phyloP scores from a whole-genome alignment of 2,888 invertebrate species.

The Cataglyphis rosenhaueri region DNA sequence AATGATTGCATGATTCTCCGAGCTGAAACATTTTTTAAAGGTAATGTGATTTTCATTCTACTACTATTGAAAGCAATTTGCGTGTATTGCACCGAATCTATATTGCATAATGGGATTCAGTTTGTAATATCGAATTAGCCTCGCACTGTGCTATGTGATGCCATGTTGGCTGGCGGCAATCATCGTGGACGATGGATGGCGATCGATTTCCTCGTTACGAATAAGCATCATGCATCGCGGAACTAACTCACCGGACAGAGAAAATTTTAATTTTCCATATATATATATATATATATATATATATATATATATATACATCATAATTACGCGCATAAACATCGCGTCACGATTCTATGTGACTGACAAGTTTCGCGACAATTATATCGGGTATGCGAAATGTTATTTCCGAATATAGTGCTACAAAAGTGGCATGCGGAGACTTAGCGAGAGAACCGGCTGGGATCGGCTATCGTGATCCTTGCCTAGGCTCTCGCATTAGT shows the following conservation, averaged over 20 bases:
- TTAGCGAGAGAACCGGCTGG: slow-evolving; percentile 30
- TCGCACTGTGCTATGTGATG: not conserved
- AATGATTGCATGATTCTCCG: not conserved
- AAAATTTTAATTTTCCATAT: slow-evolving; percentile 33
- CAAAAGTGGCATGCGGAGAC: slow-evolving; percentile 46
- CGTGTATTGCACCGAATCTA: not conserved
- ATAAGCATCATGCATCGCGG: slow-evolving; percentile 5
- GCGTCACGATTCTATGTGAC: slow-evolving; percentile 33
- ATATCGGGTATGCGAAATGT: slow-evolving; percentile 57
- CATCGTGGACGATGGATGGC: not conserved
- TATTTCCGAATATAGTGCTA: slow-evolving; percentile 57
- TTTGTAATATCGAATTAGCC: slow-evolving; percentile 10
- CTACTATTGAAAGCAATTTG: not conserved
- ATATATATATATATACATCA: not conserved
- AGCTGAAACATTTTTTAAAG: not conserved
- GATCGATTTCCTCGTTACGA: slow-evolving; percentile 40
- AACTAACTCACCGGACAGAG: slow-evolving; percentile 13
- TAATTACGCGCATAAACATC: slow-evolving; percentile 35
- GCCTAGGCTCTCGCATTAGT: slow-evolving; percentile 65
- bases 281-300: slow-evolving; percentile 8
- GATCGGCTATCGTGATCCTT: slow-evolving; percentile 64
- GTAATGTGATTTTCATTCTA: slow-evolving; percentile 23
- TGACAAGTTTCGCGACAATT: slow-evolving; percentile 69
- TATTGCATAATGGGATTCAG: not conserved
- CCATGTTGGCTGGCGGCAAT: not conserved